Conservation (phyloP, 2,888 invertebrate genomes). For the Drosophila mercatorum region DNA sequence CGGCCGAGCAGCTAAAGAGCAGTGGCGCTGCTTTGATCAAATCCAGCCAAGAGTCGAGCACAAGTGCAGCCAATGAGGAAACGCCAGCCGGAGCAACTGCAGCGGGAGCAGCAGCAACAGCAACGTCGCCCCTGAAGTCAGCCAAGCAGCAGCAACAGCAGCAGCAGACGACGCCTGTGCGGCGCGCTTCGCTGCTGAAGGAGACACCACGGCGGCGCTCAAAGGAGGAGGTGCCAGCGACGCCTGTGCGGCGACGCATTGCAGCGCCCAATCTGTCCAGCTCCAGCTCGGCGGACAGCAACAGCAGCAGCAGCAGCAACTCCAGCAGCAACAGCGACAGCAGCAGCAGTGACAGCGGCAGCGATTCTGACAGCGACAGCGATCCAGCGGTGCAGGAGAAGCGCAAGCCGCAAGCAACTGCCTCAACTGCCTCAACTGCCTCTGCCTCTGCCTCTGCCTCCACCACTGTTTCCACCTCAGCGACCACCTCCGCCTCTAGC, state of each 20-base stretch:
- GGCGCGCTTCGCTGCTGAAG: slow-evolving; percentile 61
- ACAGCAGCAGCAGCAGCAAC: slow-evolving; percentile 68
- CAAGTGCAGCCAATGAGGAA: slow-evolving; percentile 34
- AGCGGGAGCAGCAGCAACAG: slow-evolving; percentile 38
- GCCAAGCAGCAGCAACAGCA: slow-evolving; percentile 2
- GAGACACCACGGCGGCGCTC: slow-evolving; percentile 69
- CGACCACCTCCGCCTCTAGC: slow-evolving; percentile 12
- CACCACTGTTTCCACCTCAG: background rate
- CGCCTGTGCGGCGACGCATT: slow-evolving; percentile 60
- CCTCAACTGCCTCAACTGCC: too few species aligned
- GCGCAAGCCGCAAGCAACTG: slow-evolving; percentile 24
- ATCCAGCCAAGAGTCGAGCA: slow-evolving; percentile 49
- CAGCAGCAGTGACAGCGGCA: slow-evolving; percentile 72
- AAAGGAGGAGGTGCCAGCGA: slow-evolving; percentile 64
- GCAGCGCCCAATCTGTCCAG: slow-evolving; percentile 74
- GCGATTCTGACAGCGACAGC: slow-evolving; percentile 65
- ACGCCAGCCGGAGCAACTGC: slow-evolving; percentile 15
- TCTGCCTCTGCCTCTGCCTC: background rate
- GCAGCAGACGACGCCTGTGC: slow-evolving; percentile 58
- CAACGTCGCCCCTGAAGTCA: slow-evolving; percentile 32
- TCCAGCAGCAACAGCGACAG: slow-evolving; percentile 68
- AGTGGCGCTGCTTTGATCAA: slow-evolving; percentile 88
- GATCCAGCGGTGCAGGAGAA: slow-evolving; percentile 36
- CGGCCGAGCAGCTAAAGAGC: slow-evolving; percentile 95
- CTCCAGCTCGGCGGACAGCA: slow-evolving; percentile 80